These are phyloP conservation scores for Diarsia dahlii DNA, from an alignment of 2,888 invertebrate species.

Conservation along the genomic window DNA sequence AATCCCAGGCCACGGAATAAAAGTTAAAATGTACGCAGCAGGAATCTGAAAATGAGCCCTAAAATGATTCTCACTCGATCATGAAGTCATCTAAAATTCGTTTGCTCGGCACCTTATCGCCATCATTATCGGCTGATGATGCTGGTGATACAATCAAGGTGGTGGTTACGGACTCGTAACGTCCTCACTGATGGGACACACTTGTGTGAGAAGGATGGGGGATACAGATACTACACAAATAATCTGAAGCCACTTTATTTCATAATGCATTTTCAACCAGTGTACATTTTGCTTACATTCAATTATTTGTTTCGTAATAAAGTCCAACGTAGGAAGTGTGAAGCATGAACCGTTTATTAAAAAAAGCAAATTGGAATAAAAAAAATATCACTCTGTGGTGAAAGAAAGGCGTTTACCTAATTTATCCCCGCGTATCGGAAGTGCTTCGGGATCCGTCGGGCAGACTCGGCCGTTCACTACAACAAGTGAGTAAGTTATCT, in stretches of 20 bases:
- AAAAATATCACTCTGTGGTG: slow-evolving; percentile 9
- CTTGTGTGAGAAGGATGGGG: not conserved
- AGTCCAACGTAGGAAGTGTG: not conserved
- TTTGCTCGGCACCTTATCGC: slow-evolving; percentile 9
- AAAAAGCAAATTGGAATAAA: slow-evolving; percentile 13
- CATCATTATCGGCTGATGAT: not conserved
- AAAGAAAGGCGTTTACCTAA: slow-evolving; percentile 11
- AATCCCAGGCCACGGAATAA: not conserved
- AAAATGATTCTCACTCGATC: not conserved
- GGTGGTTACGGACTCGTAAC: too few relatives aligned
- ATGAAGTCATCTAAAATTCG: not conserved
- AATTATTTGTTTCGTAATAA: slow-evolving; percentile 6
- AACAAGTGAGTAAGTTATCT: not conserved
- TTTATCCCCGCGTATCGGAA: slow-evolving; percentile 1
- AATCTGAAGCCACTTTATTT: not conserved
- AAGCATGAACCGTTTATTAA: slow-evolving; percentile 4
- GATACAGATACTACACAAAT: not conserved
- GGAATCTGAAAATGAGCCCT: not conserved
- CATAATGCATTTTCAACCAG: not conserved
- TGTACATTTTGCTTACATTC: not conserved
- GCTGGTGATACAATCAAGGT: too few relatives aligned
- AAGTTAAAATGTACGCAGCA: slow-evolving; percentile 25
- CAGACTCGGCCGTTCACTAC: slow-evolving; percentile 8
- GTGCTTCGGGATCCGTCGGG: not conserved
- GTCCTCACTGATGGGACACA: not conserved